A percentile compares a stretch with the other conserved stretches of the same genome.
Conservation (phyloP, 2,888 invertebrate genomes). For the Lathronympha strigana region DNA sequence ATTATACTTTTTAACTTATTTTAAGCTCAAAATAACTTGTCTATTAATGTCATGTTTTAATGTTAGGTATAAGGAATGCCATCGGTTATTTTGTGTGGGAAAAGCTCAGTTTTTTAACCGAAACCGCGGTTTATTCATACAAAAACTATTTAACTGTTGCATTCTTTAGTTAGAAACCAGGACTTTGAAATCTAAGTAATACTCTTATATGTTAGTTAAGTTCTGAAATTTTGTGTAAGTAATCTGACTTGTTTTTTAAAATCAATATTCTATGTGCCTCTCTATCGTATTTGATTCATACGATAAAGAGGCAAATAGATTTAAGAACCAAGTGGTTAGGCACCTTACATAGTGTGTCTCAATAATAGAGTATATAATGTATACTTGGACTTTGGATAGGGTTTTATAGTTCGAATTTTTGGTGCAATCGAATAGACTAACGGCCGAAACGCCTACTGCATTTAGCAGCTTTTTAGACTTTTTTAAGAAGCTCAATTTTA, state of each 20-base stretch:
- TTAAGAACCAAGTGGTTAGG: no score
- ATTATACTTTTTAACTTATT: neutral
- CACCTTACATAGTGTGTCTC: no score
- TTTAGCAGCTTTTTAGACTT: slow-evolving; percentile 22
- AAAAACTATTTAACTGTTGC: no score
- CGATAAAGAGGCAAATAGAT: no score
- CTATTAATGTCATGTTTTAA: no score
- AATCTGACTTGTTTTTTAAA: neutral
- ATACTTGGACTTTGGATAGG: slow-evolving; percentile 9
- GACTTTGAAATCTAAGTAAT: slow-evolving; percentile 22
- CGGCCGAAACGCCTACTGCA: slow-evolving; percentile 11
- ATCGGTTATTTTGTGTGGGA: neutral
- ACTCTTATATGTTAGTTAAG: slow-evolving; percentile 2
- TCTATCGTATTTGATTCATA: no score
- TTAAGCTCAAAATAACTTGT: neutral
- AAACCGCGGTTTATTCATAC: neutral
- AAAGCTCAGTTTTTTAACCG: neutral
- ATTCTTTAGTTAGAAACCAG: slow-evolving; percentile 10
- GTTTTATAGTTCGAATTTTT: slow-evolving; percentile 8
- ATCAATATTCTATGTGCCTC: no score
- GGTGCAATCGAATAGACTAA: slow-evolving; percentile 31
- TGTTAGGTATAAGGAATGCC: neutral
- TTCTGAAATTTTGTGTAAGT: neutral
- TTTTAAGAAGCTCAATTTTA: slow-evolving; percentile 32
- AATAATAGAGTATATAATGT: no score